phyloP scores from a whole-genome alignment of 2,888 invertebrate genomes.

The Helleia helle region DNA sequence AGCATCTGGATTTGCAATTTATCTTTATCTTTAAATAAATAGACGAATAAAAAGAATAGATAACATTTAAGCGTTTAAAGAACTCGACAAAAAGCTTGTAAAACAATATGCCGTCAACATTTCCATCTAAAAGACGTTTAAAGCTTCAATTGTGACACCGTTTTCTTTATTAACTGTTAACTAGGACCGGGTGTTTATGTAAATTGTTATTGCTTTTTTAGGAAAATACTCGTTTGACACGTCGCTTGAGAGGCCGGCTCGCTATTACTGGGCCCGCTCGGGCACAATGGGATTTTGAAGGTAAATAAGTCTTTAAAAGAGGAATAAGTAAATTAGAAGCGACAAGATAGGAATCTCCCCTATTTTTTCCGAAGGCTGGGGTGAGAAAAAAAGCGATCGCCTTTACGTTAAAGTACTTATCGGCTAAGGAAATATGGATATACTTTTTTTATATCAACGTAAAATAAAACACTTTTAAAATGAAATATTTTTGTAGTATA shows the following conservation, averaged over 20 bases:
- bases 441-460: neutral
- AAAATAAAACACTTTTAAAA: neutral
- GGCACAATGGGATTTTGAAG: slow-evolving; percentile 74
- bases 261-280: slow-evolving; percentile 59
- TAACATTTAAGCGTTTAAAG: slow-evolving; percentile 25
- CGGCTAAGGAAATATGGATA: slow-evolving; percentile 34
- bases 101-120: slow-evolving; percentile 61
- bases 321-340: slow-evolving; percentile 87
- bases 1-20: neutral
- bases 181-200: slow-evolving; percentile 70
- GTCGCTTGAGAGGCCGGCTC: slow-evolving; percentile 46
- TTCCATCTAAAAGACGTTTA: slow-evolving; percentile 64
- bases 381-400: slow-evolving; percentile 67
- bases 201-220: slow-evolving; percentile 74
- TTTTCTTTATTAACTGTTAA: slow-evolving; percentile 73
- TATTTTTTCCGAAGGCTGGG: slow-evolving; percentile 66
- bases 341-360: slow-evolving; percentile 85
- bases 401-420: slow-evolving; percentile 40
- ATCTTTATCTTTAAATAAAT: neutral
- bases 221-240: slow-evolving; percentile 68
- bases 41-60: slow-evolving; percentile 21
- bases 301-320: slow-evolving; percentile 84
- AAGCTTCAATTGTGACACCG: slow-evolving; percentile 66
- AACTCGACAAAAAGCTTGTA: slow-evolving; percentile 41
- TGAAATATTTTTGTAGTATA: no score